Evolutionary conservation across 1,140 invertebrate species (phyloP).

Genomic region (Conus betulinus): DNA sequence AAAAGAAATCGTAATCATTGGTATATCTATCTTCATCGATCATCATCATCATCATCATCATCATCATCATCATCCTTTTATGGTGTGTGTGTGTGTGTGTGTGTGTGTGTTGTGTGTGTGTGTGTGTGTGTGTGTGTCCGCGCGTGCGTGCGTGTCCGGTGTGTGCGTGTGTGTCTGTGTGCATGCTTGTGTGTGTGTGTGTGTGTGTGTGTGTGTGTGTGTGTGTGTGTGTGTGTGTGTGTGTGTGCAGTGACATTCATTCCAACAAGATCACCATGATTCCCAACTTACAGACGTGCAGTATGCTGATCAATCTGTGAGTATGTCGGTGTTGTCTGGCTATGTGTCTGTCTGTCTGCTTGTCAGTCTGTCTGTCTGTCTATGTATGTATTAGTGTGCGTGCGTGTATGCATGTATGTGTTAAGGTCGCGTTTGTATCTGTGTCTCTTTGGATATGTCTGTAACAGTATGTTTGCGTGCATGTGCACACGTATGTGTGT

Average conservation of each 20-base stretch:
- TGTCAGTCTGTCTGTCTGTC: not conserved
- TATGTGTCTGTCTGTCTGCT: constrained; percentile 1
- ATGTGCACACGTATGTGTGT: not conserved
- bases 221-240: not conserved
- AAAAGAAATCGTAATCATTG: too few relatives aligned
- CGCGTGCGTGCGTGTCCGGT: too few relatives aligned
- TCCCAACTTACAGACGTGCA: constrained; percentile 69
- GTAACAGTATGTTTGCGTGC: too few relatives aligned
- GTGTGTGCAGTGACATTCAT: constrained; percentile 74
- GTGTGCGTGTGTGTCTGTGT: constrained; percentile 36
- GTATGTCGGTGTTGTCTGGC: constrained; percentile 75
- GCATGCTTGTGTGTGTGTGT: constrained; percentile 42
- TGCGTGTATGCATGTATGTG: not conserved
- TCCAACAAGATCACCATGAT: constrained; percentile 70
- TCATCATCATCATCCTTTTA: too few relatives aligned
- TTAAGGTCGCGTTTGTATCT: not conserved
- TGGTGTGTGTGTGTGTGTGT: too few relatives aligned
- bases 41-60: too few relatives aligned
- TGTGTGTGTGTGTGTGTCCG: too few relatives aligned
- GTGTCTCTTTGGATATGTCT: not conserved
- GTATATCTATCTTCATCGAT: too few relatives aligned
- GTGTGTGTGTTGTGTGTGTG: too few relatives aligned
- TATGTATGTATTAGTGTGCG: not conserved
- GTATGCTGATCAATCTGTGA: constrained; percentile 90
- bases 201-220: too few relatives aligned